Evolutionary conservation across 2,888 invertebrate species (phyloP).

Genomic region (Molanna angustata): DNA sequence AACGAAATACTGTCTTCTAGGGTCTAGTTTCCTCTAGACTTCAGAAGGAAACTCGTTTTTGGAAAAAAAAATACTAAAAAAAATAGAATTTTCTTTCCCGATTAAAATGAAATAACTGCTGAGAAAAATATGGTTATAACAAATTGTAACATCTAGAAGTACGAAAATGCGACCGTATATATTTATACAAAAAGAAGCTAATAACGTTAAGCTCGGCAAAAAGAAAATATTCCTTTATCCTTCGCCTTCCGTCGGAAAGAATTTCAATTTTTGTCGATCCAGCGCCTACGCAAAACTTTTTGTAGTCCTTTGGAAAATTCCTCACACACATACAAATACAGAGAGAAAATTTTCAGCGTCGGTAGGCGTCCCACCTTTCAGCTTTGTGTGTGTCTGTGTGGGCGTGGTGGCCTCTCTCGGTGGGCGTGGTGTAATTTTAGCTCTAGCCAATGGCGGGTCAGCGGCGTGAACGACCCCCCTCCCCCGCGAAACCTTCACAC

Average conservation of each 20-base stretch:
- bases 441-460: conserved; percentile 22
- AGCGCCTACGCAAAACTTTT: conserved; percentile 7
- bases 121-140: no score
- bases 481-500: conserved; percentile 9
- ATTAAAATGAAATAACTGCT: no score
- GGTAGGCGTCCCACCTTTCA: conserved; percentile 18
- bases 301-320: conserved; percentile 14
- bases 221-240: background rate
- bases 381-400: conserved; percentile 19
- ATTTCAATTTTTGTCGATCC: conserved; percentile 14
- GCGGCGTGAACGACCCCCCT: conserved; percentile 18
- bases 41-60: no score
- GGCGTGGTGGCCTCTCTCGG: conserved; percentile 19
- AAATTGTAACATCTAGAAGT: no score
- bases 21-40: no score
- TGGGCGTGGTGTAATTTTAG: conserved; percentile 23
- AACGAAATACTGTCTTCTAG: no score
- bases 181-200: no score
- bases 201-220: no score
- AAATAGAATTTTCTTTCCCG: no score
- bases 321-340: conserved; percentile 11
- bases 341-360: conserved; percentile 1
- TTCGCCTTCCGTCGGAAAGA: conserved; percentile 19
- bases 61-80: no score
- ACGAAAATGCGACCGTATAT: no score